Conservation (phyloP, 2,113 vertebrate genomes). For the Ia io region DNA sequence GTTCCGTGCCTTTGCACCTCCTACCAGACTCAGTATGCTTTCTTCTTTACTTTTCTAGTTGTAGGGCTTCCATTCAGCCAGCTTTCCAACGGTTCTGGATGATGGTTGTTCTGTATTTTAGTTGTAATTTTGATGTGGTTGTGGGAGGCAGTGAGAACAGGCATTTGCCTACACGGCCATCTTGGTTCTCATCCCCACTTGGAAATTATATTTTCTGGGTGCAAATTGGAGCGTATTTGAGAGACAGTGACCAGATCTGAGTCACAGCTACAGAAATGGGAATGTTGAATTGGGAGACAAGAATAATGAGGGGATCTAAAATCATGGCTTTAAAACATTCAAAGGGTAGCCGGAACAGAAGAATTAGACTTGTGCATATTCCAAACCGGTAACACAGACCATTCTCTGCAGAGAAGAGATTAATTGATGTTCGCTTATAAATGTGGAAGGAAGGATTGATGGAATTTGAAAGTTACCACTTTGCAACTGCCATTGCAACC, state of each 20-base stretch:
- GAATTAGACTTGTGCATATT: background rate
- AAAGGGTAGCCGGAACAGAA: background rate
- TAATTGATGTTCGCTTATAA: background rate
- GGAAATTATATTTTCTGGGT: background rate
- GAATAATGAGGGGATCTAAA: background rate
- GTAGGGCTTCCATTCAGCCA: no score
- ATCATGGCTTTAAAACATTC: background rate
- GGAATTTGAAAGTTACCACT: background rate
- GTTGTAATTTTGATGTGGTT: no score
- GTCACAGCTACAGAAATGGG: background rate
- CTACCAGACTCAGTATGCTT: no score
- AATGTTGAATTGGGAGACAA: background rate
- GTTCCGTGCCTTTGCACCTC: no score
- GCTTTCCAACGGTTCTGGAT: no score
- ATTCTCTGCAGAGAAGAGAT: background rate
- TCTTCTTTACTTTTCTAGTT: no score
- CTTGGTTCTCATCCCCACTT: no score
- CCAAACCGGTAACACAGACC: background rate
- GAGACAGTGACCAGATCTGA: background rate
- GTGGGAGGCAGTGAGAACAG: no score
- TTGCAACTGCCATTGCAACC: background rate
- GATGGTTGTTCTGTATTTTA: no score
- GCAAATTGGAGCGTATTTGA: background rate
- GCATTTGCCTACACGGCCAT: no score
- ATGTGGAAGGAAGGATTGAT: background rate